Percentiles rank a stretch among this genome's conserved stretches.
Conservation (phyloP, 1,140 invertebrate genomes). For the Ptiloglossa arizonensis region DNA sequence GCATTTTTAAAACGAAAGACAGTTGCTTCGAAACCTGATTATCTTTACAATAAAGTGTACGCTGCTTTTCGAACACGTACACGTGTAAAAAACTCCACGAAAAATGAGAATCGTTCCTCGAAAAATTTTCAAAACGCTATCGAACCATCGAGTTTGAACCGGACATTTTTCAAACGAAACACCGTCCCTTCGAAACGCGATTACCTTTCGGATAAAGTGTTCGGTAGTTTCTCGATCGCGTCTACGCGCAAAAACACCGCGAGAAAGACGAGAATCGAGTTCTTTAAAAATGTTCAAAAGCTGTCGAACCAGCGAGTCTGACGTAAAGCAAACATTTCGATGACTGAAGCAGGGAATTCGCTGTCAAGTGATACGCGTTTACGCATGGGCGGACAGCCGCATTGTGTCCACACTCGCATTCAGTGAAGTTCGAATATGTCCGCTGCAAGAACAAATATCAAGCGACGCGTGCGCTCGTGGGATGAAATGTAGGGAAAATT, state of each 20-base stretch:
- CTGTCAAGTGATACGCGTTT: slow-evolving; percentile 34
- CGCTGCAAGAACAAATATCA: slow-evolving; percentile 22
- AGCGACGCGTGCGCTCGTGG: not conserved
- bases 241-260: not conserved
- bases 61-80: no score
- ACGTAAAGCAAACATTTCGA: not conserved
- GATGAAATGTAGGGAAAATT: not conserved
- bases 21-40: no score
- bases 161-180: no score
- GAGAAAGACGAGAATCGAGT: not conserved
- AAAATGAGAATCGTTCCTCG: no score
- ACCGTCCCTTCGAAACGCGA: not conserved
- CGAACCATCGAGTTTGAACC: no score
- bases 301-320: not conserved
- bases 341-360: not conserved
- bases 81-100: not conserved
- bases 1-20: no score
- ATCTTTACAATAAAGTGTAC: no score
- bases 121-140: no score
- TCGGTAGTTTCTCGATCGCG: no score
- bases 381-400: slow-evolving; percentile 37
- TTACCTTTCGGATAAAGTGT: not conserved
- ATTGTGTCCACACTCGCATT: slow-evolving; percentile 38
- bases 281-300: not conserved
- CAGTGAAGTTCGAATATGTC: slow-evolving; percentile 17